Conservation (phyloP, 2,113 vertebrate genomes). For the Anolis carolinensis region DNA sequence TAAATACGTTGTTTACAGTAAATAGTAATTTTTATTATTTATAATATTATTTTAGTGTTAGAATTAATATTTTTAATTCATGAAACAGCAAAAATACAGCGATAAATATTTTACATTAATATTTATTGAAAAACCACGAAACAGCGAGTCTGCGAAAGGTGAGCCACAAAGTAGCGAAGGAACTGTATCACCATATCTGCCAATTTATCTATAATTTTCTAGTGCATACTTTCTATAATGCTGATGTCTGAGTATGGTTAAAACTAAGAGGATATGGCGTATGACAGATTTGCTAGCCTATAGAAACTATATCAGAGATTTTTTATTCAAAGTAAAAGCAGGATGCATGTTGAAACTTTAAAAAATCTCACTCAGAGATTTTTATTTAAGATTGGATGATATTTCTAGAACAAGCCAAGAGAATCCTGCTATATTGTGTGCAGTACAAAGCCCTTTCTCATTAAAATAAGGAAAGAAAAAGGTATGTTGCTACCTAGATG, state of each 20-base stretch:
- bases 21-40: no score
- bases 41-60: no score
- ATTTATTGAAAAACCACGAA: no score
- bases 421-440: background rate
- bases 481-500: slow-evolving; percentile 29
- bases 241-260: background rate
- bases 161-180: no score
- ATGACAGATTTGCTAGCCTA: background rate
- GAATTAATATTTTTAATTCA: no score
- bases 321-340: background rate
- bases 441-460: background rate
- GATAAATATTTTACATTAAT: no score
- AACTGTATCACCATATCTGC: no score
- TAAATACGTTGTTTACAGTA: no score
- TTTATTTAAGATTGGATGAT: background rate
- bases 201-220: background rate
- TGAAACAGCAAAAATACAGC: no score
- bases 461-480: background rate
- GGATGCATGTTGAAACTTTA: background rate
- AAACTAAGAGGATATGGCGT: background rate
- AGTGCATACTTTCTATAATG: background rate
- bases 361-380: background rate
- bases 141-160: no score
- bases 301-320: background rate
- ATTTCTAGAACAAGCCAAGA: background rate